Conservation (phyloP, 2,797 vertebrate genomes). For the Chelidonichthys spinosus region DNA sequence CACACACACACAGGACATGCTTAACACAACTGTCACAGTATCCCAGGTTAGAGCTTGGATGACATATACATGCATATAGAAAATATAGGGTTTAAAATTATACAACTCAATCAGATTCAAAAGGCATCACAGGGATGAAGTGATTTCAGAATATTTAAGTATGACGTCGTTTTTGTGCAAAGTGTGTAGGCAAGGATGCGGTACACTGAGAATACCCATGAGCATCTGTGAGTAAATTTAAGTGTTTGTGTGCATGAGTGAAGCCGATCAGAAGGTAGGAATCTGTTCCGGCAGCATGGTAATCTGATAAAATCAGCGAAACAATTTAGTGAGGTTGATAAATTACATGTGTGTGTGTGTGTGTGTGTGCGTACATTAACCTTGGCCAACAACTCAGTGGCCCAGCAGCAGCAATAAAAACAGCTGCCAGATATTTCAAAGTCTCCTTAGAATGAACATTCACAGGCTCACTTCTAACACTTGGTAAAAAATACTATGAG, state of each 20-base stretch:
- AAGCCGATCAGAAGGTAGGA: constrained; percentile 39
- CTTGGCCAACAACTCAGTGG: constrained; percentile 19
- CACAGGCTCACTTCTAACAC: neutral
- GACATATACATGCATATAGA: neutral
- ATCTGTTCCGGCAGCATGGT: constrained; percentile 19
- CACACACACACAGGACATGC: constrained; percentile 2
- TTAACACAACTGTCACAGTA: constrained; percentile 17
- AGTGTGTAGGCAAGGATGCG: neutral
- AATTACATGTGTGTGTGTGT: constrained; percentile 42
- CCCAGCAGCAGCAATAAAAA: constrained; percentile 29
- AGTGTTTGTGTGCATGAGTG: constrained; percentile 2
- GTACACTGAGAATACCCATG: neutral
- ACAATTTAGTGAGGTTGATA: constrained; percentile 32
- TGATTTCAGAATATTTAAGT: neutral
- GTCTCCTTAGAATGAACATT: constrained; percentile 43
- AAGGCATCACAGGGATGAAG: neutral
- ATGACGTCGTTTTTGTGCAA: neutral
- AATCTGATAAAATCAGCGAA: constrained; percentile 25
- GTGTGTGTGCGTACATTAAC: constrained; percentile 38
- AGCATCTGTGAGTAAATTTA: neutral
- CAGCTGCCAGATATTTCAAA: constrained; percentile 30
- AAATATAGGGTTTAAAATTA: neutral
- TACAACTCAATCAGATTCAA: neutral
- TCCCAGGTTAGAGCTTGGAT: neutral
- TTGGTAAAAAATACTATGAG: constrained; percentile 36